phyloP scores from a whole-genome alignment of 2,888 invertebrate genomes.

The Antheraea yamamai region DNA sequence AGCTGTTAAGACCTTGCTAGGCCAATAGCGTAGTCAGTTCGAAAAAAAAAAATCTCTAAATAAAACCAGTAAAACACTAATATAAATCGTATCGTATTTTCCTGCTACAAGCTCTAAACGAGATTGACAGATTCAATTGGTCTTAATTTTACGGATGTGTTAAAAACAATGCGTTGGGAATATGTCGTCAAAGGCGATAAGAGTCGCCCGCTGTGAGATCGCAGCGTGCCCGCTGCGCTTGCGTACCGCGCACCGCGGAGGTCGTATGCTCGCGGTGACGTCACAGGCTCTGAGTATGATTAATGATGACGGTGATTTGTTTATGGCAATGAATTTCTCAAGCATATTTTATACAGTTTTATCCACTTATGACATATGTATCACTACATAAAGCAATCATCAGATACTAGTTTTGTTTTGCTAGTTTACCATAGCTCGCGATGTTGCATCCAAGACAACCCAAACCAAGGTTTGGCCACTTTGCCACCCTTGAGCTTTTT shows the following conservation, averaged over 20 bases:
- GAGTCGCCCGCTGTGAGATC: conserved; percentile 31
- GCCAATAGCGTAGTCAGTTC: too few species aligned
- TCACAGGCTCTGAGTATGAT: not conserved
- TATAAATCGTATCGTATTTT: not conserved
- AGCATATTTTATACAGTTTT: not conserved
- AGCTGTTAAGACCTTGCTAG: too few species aligned
- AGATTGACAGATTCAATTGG: conserved; percentile 8
- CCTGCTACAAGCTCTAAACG: not conserved
- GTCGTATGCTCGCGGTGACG: not conserved
- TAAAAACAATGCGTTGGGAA: conserved; percentile 8
- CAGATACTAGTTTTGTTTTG: too few species aligned
- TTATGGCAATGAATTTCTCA: not conserved
- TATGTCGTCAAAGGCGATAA: conserved; percentile 16
- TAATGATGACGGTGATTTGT: not conserved
- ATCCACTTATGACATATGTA: too few species aligned
- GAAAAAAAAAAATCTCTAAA: too few species aligned
- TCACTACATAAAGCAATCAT: too few species aligned
- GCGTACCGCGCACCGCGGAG: conserved; percentile 11
- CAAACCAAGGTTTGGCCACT: too few species aligned
- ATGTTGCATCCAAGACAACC: too few species aligned
- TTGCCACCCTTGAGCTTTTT: too few species aligned
- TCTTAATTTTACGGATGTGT: conserved; percentile 9
- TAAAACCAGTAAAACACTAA: not conserved
- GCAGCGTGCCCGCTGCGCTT: conserved; percentile 29
- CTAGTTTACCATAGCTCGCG: too few species aligned